Evolutionary conservation across 2,113 vertebrate genomes (phyloP), one percentile per base, ranked within the genome.

Genomic region (Octodon degus): DNA sequence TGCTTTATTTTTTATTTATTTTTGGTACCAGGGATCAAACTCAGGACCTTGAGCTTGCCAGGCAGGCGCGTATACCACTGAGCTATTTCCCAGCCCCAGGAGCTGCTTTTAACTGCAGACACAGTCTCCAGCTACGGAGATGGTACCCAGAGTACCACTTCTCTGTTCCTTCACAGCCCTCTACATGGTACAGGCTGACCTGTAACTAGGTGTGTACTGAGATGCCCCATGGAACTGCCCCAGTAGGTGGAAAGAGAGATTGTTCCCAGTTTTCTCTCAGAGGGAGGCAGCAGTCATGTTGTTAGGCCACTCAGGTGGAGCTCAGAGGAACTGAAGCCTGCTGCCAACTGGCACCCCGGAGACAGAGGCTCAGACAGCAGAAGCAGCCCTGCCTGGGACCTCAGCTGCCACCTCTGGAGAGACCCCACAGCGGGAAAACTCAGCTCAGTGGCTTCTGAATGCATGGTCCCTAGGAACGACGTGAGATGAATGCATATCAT

Each of bases 81-180:
- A 55, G 53, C 53, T 55, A 16, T 55, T 16, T 55, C 53, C 14
- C 53, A 55, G 53, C 62, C 34, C 8, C 72, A 63, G 27, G 16
- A 16, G 63, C 68, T 47, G 19, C 55, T 85, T 63, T 79, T n/a
- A 89, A 84, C 74, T 37, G 27, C 11, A 17, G 3, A 53, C 0
- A 0, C 0, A 12, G 7, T 62, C 19, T 0, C 53, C 50, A 34
- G 55, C 40, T 22, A 4, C 32, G 16, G 40, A 40, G 13, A 30
- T 0, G 47, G 83, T 30, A 14, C 53, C 67, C 53, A 34, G 62
- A 60, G 62, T 2, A 30, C 47, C 74, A 80, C 19, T 74, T 47
- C 8, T 32, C 24, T 55, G 8, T 25, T 65, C 43, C 2, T 27
- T 37, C 7, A 3, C 2, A 11, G 4, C 58, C 67, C 24, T 79